These are phyloP conservation scores for Henricia sp. DNA, from an alignment of 53 echinoderm and acorn worm genomes.

Conservation along the genomic window DNA sequence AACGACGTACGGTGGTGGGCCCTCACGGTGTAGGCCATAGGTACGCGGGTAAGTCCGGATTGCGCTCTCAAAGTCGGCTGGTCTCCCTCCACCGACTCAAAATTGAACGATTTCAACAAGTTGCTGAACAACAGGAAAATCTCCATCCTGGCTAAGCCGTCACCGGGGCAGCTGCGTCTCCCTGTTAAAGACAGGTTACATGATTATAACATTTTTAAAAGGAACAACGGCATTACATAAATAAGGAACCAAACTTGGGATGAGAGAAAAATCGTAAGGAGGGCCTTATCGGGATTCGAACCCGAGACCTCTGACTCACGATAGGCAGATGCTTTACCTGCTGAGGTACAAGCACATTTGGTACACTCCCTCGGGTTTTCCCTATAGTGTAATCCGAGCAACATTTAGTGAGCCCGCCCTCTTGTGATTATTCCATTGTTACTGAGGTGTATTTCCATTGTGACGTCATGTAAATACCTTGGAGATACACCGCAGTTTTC, in stretches of 20 bases:
- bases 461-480: too few relatives aligned
- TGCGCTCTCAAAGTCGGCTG: neutral
- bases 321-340: too few relatives aligned
- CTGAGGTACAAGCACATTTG: too few relatives aligned
- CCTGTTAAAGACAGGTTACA: constrained; percentile 28
- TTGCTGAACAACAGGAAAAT: constrained; percentile 76
- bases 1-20: constrained; percentile 6
- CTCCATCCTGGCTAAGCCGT: constrained; percentile 71
- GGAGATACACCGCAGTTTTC: too few relatives aligned
- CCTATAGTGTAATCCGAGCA: too few relatives aligned
- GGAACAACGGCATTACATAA: neutral
- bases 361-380: too few relatives aligned
- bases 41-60: constrained; percentile 11
- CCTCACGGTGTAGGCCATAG: neutral
- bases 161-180: constrained; percentile 76
- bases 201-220: neutral
- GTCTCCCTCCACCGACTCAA: constrained; percentile 4
- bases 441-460: too few relatives aligned
- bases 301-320: too few relatives aligned
- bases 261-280: neutral
- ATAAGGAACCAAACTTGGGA: neutral
- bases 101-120: constrained; percentile 54
- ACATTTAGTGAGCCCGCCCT: too few relatives aligned
- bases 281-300: too few relatives aligned
- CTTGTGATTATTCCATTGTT: too few relatives aligned